Evolutionary conservation across 2,797 vertebrate species (phyloP).

Genomic region (Nasua narica): DNA sequence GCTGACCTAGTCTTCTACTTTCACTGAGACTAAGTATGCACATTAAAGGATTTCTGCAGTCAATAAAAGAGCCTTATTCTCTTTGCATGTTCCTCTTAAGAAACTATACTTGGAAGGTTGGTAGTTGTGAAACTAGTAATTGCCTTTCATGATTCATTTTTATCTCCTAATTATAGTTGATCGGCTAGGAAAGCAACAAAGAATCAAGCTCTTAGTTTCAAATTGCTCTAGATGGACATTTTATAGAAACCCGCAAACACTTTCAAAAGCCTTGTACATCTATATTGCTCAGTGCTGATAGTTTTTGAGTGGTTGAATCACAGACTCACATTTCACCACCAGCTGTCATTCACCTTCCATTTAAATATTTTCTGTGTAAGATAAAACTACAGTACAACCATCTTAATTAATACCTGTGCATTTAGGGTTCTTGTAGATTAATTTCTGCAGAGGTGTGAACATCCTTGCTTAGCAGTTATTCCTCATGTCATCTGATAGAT

Average conservation of each 20-base stretch:
- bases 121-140: background rate
- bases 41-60: constrained; percentile 34
- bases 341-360: constrained; percentile 63
- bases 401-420: constrained; percentile 69
- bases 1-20: constrained; percentile 45
- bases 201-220: constrained; percentile 18
- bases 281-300: constrained; percentile 44
- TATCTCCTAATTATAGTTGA: background rate
- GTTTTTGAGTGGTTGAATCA: constrained; percentile 58
- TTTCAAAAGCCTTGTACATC: constrained; percentile 53
- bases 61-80: constrained; percentile 39
- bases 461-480: constrained; percentile 47
- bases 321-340: constrained; percentile 73
- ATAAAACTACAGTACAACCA: constrained; percentile 64
- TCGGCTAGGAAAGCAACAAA: constrained; percentile 25
- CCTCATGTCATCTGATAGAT: background rate
- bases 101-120: constrained; percentile 25
- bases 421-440: constrained; percentile 57
- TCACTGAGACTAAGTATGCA: background rate
- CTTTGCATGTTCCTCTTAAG: constrained; percentile 39
- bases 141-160: constrained; percentile 34
- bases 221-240: background rate
- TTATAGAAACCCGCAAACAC: constrained; percentile 14
- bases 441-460: constrained; percentile 44
- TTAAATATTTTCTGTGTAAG: constrained; percentile 78